Evolutionary conservation across 2,888 invertebrate genomes (phyloP).

Genomic region (Tubulanus polymorphus): DNA sequence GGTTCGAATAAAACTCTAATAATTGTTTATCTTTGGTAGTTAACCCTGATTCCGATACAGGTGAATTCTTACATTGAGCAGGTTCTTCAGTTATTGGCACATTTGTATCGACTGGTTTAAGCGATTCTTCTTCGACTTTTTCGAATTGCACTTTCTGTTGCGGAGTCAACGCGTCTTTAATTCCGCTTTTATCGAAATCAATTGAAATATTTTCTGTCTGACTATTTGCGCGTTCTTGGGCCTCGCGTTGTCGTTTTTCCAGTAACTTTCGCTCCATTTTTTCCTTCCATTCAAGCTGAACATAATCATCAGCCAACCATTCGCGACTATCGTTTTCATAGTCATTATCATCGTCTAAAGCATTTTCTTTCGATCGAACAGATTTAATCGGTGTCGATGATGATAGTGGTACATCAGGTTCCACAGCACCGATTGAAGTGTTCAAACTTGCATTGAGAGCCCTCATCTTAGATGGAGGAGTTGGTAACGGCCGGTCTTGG

Average conservation of each 20-base stretch:
- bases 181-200: too few relatives aligned
- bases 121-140: conserved; percentile 10
- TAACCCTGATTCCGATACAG: too few relatives aligned
- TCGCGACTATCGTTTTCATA: conserved; percentile 53
- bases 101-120: too few relatives aligned
- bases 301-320: conserved; percentile 84
- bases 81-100: too few relatives aligned
- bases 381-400: too few relatives aligned
- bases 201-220: too few relatives aligned
- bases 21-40: conserved; percentile 77
- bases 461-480: conserved; percentile 35
- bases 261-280: conserved; percentile 53
- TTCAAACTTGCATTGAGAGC: conserved; percentile 30
- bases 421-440: background rate
- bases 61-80: too few relatives aligned
- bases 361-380: background rate
- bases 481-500: conserved; percentile 62
- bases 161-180: background rate
- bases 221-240: background rate
- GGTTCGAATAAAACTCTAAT: conserved; percentile 80
- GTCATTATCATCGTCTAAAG: conserved; percentile 35
- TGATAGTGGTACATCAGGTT: background rate
- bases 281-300: conserved; percentile 70
- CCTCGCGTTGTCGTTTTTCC: conserved; percentile 15
- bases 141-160: conserved; percentile 4